These are phyloP conservation scores for Coracias cyanogaster DNA, from an alignment of 2,797 vertebrate species.

Conservation along the genomic window DNA sequence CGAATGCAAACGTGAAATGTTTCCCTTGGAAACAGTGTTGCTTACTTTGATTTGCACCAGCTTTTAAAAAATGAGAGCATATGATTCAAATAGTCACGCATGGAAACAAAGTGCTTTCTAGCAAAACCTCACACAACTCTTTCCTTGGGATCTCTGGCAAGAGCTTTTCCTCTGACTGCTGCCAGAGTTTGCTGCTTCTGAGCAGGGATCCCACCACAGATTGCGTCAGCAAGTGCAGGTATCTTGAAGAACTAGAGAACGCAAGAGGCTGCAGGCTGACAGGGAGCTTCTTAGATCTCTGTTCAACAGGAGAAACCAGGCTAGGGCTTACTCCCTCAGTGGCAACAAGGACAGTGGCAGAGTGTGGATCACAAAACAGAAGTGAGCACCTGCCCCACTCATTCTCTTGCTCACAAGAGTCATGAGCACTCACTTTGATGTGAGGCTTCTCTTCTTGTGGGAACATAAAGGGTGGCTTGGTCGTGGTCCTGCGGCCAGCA, in stretches of 20 bases:
- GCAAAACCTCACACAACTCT: not conserved
- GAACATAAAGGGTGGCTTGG: not conserved
- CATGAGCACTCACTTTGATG: not conserved
- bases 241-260: not conserved
- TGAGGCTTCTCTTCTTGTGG: not conserved
- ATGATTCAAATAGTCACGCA: not conserved
- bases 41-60: not conserved
- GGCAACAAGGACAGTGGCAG: not conserved
- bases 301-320: not conserved
- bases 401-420: not conserved
- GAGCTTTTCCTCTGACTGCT: not conserved
- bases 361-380: not conserved
- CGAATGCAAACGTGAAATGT: not conserved
- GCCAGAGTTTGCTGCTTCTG: not conserved
- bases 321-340: not conserved
- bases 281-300: not conserved
- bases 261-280: not conserved
- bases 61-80: not conserved
- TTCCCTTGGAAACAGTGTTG: not conserved
- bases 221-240: not conserved
- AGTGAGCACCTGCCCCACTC: not conserved
- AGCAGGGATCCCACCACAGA: not conserved
- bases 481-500: not conserved
- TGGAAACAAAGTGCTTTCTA: not conserved
- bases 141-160: not conserved